Percentiles rank a stretch among this genome's conserved stretches.
Conservation (phyloP, 2,888 invertebrate species). For the Chouioia cunea region DNA sequence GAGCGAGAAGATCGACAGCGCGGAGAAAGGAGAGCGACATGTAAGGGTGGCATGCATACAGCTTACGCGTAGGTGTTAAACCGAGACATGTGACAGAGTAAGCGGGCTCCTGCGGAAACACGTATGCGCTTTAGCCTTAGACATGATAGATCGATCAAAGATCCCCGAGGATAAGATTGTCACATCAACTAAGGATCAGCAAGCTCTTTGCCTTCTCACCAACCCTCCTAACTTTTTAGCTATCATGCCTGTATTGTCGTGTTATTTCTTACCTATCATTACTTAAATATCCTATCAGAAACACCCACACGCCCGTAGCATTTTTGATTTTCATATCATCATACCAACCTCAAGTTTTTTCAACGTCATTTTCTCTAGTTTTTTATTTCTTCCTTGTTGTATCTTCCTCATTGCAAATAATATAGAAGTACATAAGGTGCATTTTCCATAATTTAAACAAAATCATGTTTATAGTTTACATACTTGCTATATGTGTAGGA, state of each 20-base stretch:
- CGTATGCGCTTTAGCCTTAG: constrained; percentile 31
- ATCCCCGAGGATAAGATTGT: constrained; percentile 63
- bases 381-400: background rate
- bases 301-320: background rate
- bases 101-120: constrained; percentile 7
- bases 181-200: constrained; percentile 64
- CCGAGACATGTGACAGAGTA: constrained; percentile 14
- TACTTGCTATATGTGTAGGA: too few relatives aligned
- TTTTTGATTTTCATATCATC: constrained; percentile 7
- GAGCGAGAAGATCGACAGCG: constrained; percentile 14
- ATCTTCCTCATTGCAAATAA: too few relatives aligned
- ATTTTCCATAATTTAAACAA: too few relatives aligned
- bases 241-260: constrained; percentile 35
- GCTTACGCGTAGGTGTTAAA: background rate
- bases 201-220: constrained; percentile 35
- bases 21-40: constrained; percentile 3
- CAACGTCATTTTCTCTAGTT: background rate
- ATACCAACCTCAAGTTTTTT: constrained; percentile 8
- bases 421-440: too few relatives aligned
- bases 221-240: constrained; percentile 47
- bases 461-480: too few relatives aligned
- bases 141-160: constrained; percentile 63
- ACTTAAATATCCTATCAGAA: constrained; percentile 52
- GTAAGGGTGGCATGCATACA: background rate
- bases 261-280: constrained; percentile 49